Conservation (phyloP, 2,797 vertebrate genomes). For the Eutrigla gurnardus region DNA sequence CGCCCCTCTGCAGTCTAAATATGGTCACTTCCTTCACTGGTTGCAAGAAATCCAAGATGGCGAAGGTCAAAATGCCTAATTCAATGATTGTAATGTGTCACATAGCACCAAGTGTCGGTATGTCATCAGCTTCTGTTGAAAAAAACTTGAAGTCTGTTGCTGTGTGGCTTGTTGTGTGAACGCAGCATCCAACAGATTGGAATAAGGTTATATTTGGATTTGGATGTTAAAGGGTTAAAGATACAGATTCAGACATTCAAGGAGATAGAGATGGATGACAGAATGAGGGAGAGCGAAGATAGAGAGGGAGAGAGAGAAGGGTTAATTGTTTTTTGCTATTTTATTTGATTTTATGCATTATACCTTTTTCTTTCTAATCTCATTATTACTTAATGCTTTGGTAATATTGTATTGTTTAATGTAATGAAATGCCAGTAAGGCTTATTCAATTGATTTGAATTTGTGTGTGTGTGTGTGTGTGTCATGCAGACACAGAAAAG, state of each 20-base stretch:
- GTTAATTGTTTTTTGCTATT: background rate
- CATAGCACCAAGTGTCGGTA: no score
- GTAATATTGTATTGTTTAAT: background rate
- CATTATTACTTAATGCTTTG: background rate
- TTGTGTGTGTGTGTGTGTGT: conserved; percentile 12
- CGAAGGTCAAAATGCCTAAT: no score
- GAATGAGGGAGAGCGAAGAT: background rate
- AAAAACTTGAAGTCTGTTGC: no score
- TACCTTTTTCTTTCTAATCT: background rate
- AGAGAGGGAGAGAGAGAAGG: background rate
- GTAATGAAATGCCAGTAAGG: background rate
- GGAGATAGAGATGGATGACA: conserved; percentile 25
- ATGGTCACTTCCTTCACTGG: no score
- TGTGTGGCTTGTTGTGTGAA: no score
- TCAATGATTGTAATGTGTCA: no score
- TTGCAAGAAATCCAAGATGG: no score
- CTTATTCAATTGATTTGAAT: background rate
- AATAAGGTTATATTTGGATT: background rate
- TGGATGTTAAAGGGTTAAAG: conserved; percentile 15
- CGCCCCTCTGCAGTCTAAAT: no score
- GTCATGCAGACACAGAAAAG: conserved; percentile 8
- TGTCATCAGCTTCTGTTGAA: no score
- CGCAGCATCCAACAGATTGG: background rate
- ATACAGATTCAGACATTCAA: conserved; percentile 15
- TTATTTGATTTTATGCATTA: background rate